These are phyloP conservation scores for Chionodraco myersi DNA, from an alignment of 2,113 vertebrate species.

Conservation along the genomic window DNA sequence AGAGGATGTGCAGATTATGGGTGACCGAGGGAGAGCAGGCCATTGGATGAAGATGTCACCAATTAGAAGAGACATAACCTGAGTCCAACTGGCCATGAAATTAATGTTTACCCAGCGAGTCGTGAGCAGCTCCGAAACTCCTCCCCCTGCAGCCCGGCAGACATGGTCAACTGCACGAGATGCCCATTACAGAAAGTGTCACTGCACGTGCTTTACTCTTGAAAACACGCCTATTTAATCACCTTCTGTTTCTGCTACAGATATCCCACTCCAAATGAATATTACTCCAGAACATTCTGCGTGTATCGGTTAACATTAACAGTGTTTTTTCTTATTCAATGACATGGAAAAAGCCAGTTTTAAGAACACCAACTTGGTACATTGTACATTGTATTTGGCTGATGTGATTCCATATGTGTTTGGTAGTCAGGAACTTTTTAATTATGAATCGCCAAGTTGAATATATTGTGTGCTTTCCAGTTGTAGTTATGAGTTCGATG, in stretches of 20 bases:
- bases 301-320: background rate
- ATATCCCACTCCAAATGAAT: too few species aligned
- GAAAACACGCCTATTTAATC: too few species aligned
- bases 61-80: constrained; percentile 85
- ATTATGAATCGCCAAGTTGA: too few species aligned
- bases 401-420: too few species aligned
- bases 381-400: too few species aligned
- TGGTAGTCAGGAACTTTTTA: too few species aligned
- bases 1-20: constrained; percentile 29
- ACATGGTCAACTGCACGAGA: constrained; percentile 45
- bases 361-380: too few species aligned
- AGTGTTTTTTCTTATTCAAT: background rate
- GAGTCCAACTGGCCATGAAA: constrained; percentile 80
- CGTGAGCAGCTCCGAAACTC: constrained; percentile 52
- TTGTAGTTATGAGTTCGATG: background rate
- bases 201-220: too few species aligned
- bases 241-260: too few species aligned
- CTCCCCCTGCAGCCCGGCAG: constrained; percentile 43
- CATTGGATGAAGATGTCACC: constrained; percentile 81
- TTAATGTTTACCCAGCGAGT: constrained; percentile 74
- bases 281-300: too few species aligned
- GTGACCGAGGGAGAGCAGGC: constrained; percentile 7
- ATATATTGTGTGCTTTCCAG: too few species aligned
- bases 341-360: background rate
- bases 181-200: constrained; percentile 3